phyloP scores from a whole-genome alignment of 2,113 vertebrate genomes.

The Osmerus mordax region DNA sequence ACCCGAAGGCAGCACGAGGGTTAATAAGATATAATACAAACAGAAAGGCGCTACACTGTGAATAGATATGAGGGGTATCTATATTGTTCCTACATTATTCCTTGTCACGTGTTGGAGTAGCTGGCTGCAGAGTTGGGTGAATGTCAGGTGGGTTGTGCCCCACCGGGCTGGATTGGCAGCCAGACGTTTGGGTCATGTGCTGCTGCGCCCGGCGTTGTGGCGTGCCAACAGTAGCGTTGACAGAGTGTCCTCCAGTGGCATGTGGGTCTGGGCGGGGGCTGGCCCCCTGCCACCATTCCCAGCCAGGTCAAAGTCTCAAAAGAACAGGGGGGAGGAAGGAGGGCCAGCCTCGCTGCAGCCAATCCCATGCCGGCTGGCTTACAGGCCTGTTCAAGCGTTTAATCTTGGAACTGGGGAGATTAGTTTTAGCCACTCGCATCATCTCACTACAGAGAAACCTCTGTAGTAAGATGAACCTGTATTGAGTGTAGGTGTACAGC shows the following conservation, averaged over 20 bases:
- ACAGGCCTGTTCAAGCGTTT: conserved; percentile 17
- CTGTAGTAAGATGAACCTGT: not conserved
- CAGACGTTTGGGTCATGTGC: conserved; percentile 40
- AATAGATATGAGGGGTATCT: too few species aligned
- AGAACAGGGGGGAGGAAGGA: conserved; percentile 30
- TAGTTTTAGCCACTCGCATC: conserved; percentile 31
- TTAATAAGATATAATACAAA: too few species aligned
- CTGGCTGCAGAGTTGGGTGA: conserved; percentile 7
- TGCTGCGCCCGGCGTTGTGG: conserved; percentile 28
- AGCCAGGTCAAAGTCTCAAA: conserved; percentile 57
- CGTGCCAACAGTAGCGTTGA: conserved; percentile 34
- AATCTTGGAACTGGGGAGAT: conserved; percentile 24
- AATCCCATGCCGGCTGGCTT: conserved; percentile 28
- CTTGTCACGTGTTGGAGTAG: not conserved
- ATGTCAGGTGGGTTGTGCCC: conserved; percentile 6
- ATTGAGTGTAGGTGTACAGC: not conserved
- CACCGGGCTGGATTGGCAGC: conserved; percentile 14
- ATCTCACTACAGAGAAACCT: too few species aligned
- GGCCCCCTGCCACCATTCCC: conserved; percentile 44
- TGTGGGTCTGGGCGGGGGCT: conserved; percentile 22
- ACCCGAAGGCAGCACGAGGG: too few species aligned
- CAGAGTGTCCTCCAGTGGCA: conserved; percentile 9
- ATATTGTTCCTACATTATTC: too few species aligned
- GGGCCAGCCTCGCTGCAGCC: conserved; percentile 28
- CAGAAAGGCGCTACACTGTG: too few species aligned